Evolutionary conservation across 2,888 invertebrate species (phyloP), one percentile per base, ranked within the genome.

Genomic region (Acrobasis suavella): DNA sequence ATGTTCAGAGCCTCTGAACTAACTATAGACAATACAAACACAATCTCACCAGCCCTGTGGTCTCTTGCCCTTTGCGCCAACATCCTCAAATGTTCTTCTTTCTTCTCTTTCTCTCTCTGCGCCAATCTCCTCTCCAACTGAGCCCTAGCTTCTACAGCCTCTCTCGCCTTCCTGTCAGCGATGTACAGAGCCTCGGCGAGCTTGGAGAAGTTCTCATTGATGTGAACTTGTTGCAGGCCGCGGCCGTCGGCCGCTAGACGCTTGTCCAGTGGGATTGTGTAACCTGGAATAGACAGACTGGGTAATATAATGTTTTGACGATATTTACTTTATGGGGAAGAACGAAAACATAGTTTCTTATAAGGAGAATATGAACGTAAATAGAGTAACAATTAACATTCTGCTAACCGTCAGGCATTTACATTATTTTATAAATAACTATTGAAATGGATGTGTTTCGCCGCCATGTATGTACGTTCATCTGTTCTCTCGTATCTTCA

Each of bases 131-230:
- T 97, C 85, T 99, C 99, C 1, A 99, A 91, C 80, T 99, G 98
- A 0, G 99, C 98, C 38, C 99, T 93, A 73, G 98, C 98, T 81
- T 99, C 99, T 0, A 99, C 99, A 0, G 98, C 98, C 86, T 99
- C 99, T 55, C 99, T 93, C 0, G 99, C 99, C 87, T 99, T 99
- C 77, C 91, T 89, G 83, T 99, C 99, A 1, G 99, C 99, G 73
- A 99, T 99, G 82, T 99, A 99, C 59, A 99, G 89, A 0, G 99
- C 98, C 83, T 99, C 99, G 0, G 99, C 98, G 63, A 99, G 93
- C 83, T 99, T 99, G 0, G 99, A 98, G 89, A 99, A 99, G 86
- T 99, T 99, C 83, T 99, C 99, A 83, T 99, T 99, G 64, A 99
- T 98, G 83, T 99, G 99, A 2, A 98, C 96, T 80, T 98, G 97